These are phyloP conservation scores for Bubo scandiacus DNA, from an alignment of 2,113 vertebrate genomes.

Conservation along the genomic window DNA sequence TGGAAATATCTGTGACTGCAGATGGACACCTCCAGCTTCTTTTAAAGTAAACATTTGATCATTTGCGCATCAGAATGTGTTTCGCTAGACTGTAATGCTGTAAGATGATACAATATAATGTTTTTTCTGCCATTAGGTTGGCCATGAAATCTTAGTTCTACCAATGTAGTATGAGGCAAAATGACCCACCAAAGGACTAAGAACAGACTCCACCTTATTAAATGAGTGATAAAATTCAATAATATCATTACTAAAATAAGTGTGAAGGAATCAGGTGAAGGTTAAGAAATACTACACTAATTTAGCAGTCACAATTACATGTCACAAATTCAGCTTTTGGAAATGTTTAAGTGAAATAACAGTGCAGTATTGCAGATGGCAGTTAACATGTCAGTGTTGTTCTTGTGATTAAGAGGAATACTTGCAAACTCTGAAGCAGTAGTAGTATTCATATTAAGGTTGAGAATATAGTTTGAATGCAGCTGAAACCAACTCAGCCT, in stretches of 20 bases:
- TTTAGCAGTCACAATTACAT: neutral
- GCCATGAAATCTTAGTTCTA: neutral
- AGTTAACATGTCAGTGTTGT: neutral
- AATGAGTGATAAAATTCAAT: neutral
- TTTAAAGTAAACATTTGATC: neutral
- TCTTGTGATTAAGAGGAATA: neutral
- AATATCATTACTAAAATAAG: neutral
- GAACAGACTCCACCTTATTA: neutral
- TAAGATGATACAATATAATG: neutral
- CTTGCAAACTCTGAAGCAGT: neutral
- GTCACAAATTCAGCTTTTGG: neutral
- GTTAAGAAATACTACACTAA: neutral
- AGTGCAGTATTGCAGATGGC: neutral
- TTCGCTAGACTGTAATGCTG: neutral
- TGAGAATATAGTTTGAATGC: neutral
- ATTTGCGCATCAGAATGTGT: neutral
- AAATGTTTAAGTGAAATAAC: neutral
- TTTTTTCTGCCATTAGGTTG: neutral
- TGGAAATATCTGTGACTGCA: constrained; percentile 46
- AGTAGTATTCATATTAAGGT: neutral
- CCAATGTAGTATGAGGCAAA: neutral
- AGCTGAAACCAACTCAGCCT: neutral
- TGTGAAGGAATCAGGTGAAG: neutral
- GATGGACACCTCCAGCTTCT: constrained; percentile 37
- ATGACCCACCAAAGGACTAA: neutral